Percentiles rank a stretch among this genome's conserved stretches.
phyloP scores from a whole-genome alignment of 2,888 invertebrate genomes.

The Heliconius aoede region DNA sequence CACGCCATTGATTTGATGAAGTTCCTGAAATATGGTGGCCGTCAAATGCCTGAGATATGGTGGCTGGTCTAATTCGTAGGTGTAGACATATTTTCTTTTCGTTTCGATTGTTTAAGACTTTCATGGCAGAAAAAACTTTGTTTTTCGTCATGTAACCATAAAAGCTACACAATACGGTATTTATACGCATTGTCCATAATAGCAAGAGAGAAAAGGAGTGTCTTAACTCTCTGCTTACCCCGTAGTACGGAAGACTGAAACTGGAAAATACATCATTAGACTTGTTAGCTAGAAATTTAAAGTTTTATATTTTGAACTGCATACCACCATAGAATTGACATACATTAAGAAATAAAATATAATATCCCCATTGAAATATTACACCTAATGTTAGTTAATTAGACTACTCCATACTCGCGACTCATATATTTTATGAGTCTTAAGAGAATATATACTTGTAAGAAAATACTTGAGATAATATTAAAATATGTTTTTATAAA shows the following conservation, averaged over 20 bases:
- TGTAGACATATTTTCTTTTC: too few relatives aligned
- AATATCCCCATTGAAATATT: background rate
- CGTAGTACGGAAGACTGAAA: background rate
- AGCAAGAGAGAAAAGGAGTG: background rate
- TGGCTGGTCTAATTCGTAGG: too few relatives aligned
- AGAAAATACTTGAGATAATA: background rate
- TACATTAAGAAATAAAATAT: too few relatives aligned
- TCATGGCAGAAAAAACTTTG: too few relatives aligned
- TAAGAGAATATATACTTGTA: background rate
- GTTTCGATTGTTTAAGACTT: too few relatives aligned
- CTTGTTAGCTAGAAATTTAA: background rate
- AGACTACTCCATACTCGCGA: background rate
- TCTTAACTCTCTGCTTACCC: background rate
- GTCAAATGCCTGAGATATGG: background rate
- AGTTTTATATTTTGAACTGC: too few relatives aligned
- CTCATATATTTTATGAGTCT: constrained; percentile 1
- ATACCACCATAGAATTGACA: background rate
- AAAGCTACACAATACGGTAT: too few relatives aligned
- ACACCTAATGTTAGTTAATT: constrained; percentile 4
- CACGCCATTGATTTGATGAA: background rate
- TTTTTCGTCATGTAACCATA: too few relatives aligned
- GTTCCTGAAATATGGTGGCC: background rate
- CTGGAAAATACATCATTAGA: background rate
- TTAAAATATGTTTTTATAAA: too few relatives aligned
- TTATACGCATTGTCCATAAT: too few relatives aligned